Evolutionary conservation across 1,140 invertebrate genomes (phyloP).

Genomic region (Drosophila eugracilis): DNA sequence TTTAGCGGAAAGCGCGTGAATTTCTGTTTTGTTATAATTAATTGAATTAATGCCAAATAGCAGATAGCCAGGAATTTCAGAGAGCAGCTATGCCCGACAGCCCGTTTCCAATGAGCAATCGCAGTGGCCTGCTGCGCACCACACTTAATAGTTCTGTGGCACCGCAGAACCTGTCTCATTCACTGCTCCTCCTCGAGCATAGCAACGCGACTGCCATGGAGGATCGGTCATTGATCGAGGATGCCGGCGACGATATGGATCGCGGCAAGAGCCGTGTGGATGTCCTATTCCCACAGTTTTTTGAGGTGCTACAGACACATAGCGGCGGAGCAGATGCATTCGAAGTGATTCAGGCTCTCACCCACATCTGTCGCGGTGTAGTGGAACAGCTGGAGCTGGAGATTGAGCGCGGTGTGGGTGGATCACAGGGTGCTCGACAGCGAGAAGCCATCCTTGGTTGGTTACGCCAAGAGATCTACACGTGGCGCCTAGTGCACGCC

Average conservation of each 20-base stretch:
- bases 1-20: conserved; percentile 43
- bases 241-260: conserved; percentile 49
- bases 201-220: conserved; percentile 13
- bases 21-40: conserved; percentile 5
- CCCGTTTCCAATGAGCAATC: conserved; percentile 29
- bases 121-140: conserved; percentile 35
- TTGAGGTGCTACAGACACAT: conserved; percentile 86
- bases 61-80: background rate
- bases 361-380: conserved; percentile 86
- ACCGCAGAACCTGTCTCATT: conserved; percentile 42
- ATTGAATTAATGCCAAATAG: conserved; percentile 12
- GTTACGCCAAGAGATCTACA: conserved; percentile 93
- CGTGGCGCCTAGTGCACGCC: conserved; percentile 93
- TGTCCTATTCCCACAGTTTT: conserved; percentile 87
- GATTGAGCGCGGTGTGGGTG: conserved; percentile 41
- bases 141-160: conserved; percentile 27
- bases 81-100: conserved; percentile 32
- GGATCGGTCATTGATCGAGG: conserved; percentile 31
- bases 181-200: conserved; percentile 45
- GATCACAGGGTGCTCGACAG: conserved; percentile 53
- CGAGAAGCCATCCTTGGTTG: conserved; percentile 76
- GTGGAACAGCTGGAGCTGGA: conserved; percentile 81
- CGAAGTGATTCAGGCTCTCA: conserved; percentile 87
- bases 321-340: conserved; percentile 86
- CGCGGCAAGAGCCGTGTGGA: conserved; percentile 79